These are phyloP conservation scores for Hipposideros armiger DNA, from an alignment of 2,113 vertebrate genomes.

Conservation along the genomic window DNA sequence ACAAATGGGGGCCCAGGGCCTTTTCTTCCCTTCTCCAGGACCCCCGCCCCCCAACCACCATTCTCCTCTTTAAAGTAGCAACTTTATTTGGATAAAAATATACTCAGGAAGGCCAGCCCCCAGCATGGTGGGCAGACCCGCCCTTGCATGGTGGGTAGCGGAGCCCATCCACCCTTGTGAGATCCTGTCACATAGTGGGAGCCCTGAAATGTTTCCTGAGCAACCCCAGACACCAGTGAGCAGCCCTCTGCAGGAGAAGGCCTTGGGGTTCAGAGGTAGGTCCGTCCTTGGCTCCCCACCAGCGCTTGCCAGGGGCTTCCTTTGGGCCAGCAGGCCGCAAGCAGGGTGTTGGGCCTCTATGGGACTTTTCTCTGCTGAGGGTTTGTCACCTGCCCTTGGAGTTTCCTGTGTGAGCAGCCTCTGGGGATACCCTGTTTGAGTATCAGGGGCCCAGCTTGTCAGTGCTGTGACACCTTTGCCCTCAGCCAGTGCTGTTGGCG, in stretches of 20 bases:
- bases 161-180: no score
- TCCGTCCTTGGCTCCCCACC: neutral
- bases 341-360: neutral
- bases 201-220: neutral
- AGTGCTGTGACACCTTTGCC: neutral
- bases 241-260: neutral
- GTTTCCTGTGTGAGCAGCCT: neutral
- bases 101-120: neutral
- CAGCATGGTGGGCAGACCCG: neutral
- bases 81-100: neutral
- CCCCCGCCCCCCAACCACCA: no score
- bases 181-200: neutral
- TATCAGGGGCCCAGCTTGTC: fast-evolving
- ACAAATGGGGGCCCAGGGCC: no score
- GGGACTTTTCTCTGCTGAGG: neutral
- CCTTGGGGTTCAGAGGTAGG: neutral
- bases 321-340: neutral
- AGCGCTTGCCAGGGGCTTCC: neutral
- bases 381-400: neutral
- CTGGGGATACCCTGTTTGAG: neutral
- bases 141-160: neutral
- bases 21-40: neutral
- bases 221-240: no score
- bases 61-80: no score
- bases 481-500: fast-evolving